A percentile compares a stretch with the other conserved stretches of the same genome.
phyloP scores from a whole-genome alignment of 2,888 invertebrate genomes.

The Tinea semifulvella region DNA sequence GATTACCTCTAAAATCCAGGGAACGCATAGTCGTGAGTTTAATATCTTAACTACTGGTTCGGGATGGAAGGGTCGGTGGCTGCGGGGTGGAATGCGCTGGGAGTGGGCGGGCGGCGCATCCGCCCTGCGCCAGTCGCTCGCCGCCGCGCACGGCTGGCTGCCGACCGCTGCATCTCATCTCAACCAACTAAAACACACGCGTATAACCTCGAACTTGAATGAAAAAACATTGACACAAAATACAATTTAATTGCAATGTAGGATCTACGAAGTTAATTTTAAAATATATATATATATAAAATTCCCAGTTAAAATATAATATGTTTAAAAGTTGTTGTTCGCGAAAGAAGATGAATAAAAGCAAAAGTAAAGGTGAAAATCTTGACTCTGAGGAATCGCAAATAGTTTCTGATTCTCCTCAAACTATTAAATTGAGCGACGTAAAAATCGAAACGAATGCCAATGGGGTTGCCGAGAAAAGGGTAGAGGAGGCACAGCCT shows the following conservation, averaged over 20 bases:
- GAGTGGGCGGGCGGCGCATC: slow-evolving; percentile 42
- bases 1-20: no score
- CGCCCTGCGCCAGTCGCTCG: slow-evolving; percentile 54
- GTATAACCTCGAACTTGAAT: no score
- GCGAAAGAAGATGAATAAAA: slow-evolving; percentile 57
- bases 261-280: no score
- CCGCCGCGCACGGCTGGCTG: slow-evolving; percentile 52
- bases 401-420: not conserved
- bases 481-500: not conserved
- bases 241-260: no score
- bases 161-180: slow-evolving; percentile 1
- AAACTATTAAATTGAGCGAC: slow-evolving; percentile 1
- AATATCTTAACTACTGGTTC: not conserved
- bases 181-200: no score
- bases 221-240: no score
- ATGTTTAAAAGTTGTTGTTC: slow-evolving; percentile 77
- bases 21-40: slow-evolving; percentile 4
- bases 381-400: slow-evolving; percentile 30
- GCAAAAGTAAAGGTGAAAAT: slow-evolving; percentile 49
- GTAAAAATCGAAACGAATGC: not conserved
- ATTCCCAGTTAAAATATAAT: slow-evolving; percentile 20
- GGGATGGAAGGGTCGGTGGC: slow-evolving; percentile 5
- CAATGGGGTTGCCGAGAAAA: not conserved
- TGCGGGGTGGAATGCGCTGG: slow-evolving; percentile 11
- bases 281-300: slow-evolving; percentile 26